Evolutionary conservation across 2,888 invertebrate genomes (phyloP), one percentile per base, ranked within the genome.

Genomic region (Xylota segnis): DNA sequence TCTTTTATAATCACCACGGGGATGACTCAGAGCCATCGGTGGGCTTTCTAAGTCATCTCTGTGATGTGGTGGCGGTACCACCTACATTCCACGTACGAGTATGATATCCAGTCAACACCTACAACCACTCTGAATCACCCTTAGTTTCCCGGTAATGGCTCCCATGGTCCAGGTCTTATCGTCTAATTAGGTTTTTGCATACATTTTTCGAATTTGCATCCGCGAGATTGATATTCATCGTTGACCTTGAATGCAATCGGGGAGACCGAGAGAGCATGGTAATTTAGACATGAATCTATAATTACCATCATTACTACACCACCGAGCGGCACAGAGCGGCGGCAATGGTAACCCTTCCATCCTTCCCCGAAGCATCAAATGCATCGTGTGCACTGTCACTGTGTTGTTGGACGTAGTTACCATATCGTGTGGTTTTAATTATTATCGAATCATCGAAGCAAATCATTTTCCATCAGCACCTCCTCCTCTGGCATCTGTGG

Each of bases 261-360:
- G 45, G 45, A 34, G 16, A 23, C n/a, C 4, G 50, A 37, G 45
- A 40, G 83, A 75, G 79, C 75, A 71, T 84, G 79, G 79, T 66
- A 84, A 84, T 84, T 82, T 82, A 81, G 86, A 86, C 86, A 86
- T 86, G 86, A 86, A 86, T 86, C 76, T 86, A 86, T 86, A 86
- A 86, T 86, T 86, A 86, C 86, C 86, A 72, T 82, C 76, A 86
- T 86, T 86, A 86, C 71, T 32, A 29, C 70, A 63, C 66, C 82
- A 61, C 43, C 63, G n/a, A n/a, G n/a, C n/a, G 34, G 34, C 5
- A 23, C 29, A 34, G 1, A 23, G 34, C 9, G 7, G 34, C 54
- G 37, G 63, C 54, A n/a, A n/a, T 14, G 66, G 34, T 58, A 70
- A 47, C 71, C 63, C 75, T 63, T 70, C 65, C 12, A 52, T 29